These are phyloP conservation scores for Micrasema longulum DNA, from an alignment of 1,140 invertebrate genomes.

Conservation along the genomic window DNA sequence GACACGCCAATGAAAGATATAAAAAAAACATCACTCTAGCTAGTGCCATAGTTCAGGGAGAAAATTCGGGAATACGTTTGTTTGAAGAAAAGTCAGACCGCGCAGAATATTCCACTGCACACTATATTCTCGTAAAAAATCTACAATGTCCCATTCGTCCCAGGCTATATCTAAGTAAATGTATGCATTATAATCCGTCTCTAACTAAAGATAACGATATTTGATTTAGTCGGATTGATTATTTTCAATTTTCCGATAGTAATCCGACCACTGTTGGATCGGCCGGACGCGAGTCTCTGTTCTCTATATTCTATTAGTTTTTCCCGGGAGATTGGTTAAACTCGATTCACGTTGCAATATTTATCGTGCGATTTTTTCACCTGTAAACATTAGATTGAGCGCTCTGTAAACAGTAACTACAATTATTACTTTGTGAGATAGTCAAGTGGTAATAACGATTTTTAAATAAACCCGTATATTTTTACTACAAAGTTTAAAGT, in stretches of 20 bases:
- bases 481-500: too few species aligned
- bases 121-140: too few species aligned
- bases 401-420: background rate
- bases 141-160: too few species aligned
- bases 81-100: too few species aligned
- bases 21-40: too few species aligned
- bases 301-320: background rate
- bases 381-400: background rate
- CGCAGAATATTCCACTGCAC: too few species aligned
- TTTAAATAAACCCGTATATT: too few species aligned
- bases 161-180: background rate
- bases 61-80: too few species aligned
- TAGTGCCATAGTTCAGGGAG: too few species aligned
- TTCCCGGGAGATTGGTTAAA: background rate
- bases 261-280: background rate
- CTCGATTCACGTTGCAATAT: slow-evolving; percentile 8
- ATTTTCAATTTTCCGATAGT: slow-evolving; percentile 13
- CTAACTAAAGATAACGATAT: slow-evolving; percentile 31
- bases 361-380: slow-evolving; percentile 2
- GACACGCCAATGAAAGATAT: too few species aligned
- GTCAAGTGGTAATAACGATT: too few species aligned
- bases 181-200: background rate
- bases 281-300: slow-evolving; percentile 6
- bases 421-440: background rate
- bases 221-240: slow-evolving; percentile 38